Percentiles rank a stretch among this genome's conserved stretches.
Evolutionary conservation across 2,888 invertebrate genomes (phyloP).

Genomic region (Oligia fasciuncula): DNA sequence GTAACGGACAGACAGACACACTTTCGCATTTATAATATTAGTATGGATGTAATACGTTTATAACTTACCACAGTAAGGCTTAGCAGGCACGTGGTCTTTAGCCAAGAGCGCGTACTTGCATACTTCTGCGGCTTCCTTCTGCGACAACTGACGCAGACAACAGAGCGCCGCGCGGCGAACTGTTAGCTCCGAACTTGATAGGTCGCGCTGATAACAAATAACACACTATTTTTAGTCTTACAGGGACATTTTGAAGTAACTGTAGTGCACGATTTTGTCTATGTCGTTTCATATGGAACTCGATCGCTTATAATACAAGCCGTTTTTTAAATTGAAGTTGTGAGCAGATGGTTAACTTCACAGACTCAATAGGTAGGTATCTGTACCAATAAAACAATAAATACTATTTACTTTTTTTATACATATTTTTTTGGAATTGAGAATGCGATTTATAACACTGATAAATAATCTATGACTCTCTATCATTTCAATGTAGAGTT

Average conservation of each 20-base stretch:
- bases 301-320: background rate
- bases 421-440: no score
- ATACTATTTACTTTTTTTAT: no score
- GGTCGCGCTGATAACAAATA: conserved; percentile 91
- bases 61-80: conserved; percentile 83
- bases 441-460: no score
- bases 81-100: conserved; percentile 82
- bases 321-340: background rate
- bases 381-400: background rate
- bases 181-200: conserved; percentile 96
- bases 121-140: conserved; percentile 98
- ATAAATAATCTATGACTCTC: no score
- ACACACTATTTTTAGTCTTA: background rate
- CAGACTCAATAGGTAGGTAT: background rate
- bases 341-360: background rate
- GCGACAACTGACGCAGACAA: conserved; percentile 98
- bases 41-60: background rate
- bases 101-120: conserved; percentile 95
- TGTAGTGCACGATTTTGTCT: background rate
- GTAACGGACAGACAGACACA: no score
- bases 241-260: background rate
- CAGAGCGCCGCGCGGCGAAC: conserved; percentile 98
- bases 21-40: no score
- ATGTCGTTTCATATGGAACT: background rate
- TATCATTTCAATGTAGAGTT: no score